Base-by-base conservation (phyloP, 2,888 invertebrate species). In the Chloromyia formosa region DNA sequence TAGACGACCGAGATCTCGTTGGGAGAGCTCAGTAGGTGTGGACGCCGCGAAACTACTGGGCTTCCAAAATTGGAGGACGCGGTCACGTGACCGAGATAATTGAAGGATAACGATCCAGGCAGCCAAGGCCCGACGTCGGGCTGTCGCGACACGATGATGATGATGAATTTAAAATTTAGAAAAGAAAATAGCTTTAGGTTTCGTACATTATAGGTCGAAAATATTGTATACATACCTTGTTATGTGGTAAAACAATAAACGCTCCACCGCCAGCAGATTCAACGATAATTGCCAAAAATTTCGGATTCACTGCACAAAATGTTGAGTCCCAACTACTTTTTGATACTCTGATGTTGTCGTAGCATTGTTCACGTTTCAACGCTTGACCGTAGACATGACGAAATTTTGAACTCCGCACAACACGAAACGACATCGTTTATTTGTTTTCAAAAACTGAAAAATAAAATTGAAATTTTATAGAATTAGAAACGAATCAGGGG, bases 301-400 rank as follows among this genome's bases (percentile, higher is more conserved):
- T 97, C 68, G 98, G 98, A 87, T 98, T 98, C 81, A 98, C 97
- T 80, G 97, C 96, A 89, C 97, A 98, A 87, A 98, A 98, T 79
- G 96, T 96, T 78, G 97, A 96, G 86, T 98, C 98, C 94, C 98
- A 98, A 73, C 97, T 97, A 84, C 97, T 97, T 86, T 97, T 96
- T 78, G 97, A 97, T 78, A 98, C 97, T 84, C 96, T 89, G 82
- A 98, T 93, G 87, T 97, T 97, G 88, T 98, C 98, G 88, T 96
- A 98, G 88, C 97, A 97, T 87, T 96, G 95, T 85, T 98, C 97
- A 85, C 97, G 90, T 88, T 97, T 96, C 80, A 94, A 88, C 81
- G 95, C 92, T 83, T 94, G 94, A 77, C 86, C 86, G 84, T 91
- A 94, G 83, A 98, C 97, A 89, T 98, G 98, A 86, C 97, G 95